These are phyloP conservation scores for Albula glossodonta DNA, from an alignment of 2,113 vertebrate species.

Conservation along the genomic window DNA sequence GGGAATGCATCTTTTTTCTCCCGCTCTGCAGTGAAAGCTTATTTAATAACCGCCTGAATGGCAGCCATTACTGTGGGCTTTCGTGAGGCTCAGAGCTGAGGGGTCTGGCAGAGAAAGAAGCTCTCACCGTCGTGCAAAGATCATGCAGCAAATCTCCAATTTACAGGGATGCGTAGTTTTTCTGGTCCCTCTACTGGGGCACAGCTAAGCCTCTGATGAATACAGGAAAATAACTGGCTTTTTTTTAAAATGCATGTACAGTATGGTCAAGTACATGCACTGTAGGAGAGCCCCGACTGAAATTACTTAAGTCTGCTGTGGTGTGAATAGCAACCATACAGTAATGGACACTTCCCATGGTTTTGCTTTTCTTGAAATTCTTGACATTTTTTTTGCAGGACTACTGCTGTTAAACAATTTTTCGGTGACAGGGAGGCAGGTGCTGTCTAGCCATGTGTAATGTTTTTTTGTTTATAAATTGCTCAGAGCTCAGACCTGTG, in stretches of 20 bases:
- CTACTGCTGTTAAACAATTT: neutral
- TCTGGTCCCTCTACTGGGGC: neutral
- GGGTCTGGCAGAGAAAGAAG: neutral
- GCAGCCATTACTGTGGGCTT: slow-evolving; percentile 15
- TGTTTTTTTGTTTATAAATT: neutral
- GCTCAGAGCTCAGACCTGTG: neutral
- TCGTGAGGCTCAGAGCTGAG: neutral
- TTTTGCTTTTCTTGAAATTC: neutral
- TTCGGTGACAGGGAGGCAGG: neutral
- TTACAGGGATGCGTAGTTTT: neutral
- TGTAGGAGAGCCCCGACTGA: neutral
- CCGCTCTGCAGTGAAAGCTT: neutral
- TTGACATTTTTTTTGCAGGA: neutral
- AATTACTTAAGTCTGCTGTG: neutral
- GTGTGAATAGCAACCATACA: neutral
- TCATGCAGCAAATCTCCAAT: neutral
- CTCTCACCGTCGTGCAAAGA: neutral
- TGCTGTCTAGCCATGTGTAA: neutral
- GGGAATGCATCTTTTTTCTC: slow-evolving; percentile 7
- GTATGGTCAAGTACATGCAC: neutral
- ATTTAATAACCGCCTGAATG: slow-evolving; percentile 23
- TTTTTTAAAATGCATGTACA: neutral
- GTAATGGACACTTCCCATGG: neutral
- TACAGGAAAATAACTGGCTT: neutral
- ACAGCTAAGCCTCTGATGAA: neutral